Evolutionary conservation across 2,888 invertebrate genomes (phyloP), one percentile per base, ranked within the genome.

Genomic region (Coleophora deauratella): DNA sequence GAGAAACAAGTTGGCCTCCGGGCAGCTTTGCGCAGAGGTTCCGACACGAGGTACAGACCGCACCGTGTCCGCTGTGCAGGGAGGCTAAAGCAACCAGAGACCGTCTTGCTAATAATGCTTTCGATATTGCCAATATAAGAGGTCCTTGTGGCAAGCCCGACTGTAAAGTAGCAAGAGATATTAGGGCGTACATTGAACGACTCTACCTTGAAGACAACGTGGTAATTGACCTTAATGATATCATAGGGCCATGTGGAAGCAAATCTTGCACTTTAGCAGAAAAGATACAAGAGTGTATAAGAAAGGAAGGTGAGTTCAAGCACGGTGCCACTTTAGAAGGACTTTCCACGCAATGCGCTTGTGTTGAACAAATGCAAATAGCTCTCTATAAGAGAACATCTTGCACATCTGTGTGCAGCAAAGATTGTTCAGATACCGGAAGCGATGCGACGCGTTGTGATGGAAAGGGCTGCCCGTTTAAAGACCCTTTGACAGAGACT

Each of bases 171-270:
- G 84, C 82, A 9, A 72, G 80, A 60, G 69, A 74, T 42, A 58
- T 85, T 45, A 64, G 77, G 51, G 69, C 69, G 13, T 85, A 81
- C 45, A 75, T 85, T 30, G 77, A 79, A 62, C 72, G 69, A 37
- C 62, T 82, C 2, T 69, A 80, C 8, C 72, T 70, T 15, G 82
- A 85, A 64, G 84, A 85, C 43, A 62, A 73, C 32, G 53, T 59
- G 49, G 72, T 68, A 54, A 62, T 85, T 33, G 55, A 69, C 46
- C 55, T 85, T 2, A 57, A 72, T 14, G 68, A 75, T 10, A 59
- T 85, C 14, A 60, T 77, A 34, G 85, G 85, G 2, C 84, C 84
- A 2, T 85, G 85, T 51, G 85, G 85, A 21, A 84, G 79, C 45
- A 78, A 72, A 49, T 52, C 67, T 3, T 85, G 85, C 57, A 72